phyloP scores from a whole-genome alignment of 2,888 invertebrate species.

The Merodon equestris region DNA sequence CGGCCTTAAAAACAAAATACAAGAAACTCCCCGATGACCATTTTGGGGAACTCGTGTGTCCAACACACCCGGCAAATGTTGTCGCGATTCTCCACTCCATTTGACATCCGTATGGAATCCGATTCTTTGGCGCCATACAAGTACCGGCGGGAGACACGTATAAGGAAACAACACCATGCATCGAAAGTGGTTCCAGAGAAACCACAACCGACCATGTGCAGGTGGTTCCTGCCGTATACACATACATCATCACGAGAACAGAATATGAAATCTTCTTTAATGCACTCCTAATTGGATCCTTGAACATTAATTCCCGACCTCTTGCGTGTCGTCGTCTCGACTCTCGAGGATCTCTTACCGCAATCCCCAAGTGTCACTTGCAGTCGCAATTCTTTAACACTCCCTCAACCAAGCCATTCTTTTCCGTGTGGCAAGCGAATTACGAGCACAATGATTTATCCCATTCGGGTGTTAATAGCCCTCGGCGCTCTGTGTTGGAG shows the following conservation, averaged over 20 bases:
- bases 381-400: slow-evolving; percentile 67
- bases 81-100: slow-evolving; percentile 23
- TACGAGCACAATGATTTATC: slow-evolving; percentile 59
- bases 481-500: slow-evolving; percentile 22
- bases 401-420: slow-evolving; percentile 37
- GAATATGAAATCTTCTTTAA: slow-evolving; percentile 52
- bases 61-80: slow-evolving; percentile 21
- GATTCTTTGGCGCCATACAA: slow-evolving; percentile 57
- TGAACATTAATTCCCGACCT: slow-evolving; percentile 27
- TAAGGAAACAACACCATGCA: slow-evolving; percentile 48
- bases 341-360: slow-evolving; percentile 45
- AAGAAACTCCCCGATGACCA: slow-evolving; percentile 29
- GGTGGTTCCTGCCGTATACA: slow-evolving; percentile 29
- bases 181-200: slow-evolving; percentile 53
- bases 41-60: slow-evolving; percentile 27
- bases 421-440: slow-evolving; percentile 61
- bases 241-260: slow-evolving; percentile 6
- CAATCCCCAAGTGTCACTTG: slow-evolving; percentile 63
- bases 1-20: background rate
- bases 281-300: slow-evolving; percentile 55
- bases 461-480: slow-evolving; percentile 61
- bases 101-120: slow-evolving; percentile 42
- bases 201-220: slow-evolving; percentile 22
- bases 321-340: background rate
- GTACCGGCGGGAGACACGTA: slow-evolving; percentile 6